Conservation (phyloP, 2,888 invertebrate species). For the Lasioglossum villosulum region DNA sequence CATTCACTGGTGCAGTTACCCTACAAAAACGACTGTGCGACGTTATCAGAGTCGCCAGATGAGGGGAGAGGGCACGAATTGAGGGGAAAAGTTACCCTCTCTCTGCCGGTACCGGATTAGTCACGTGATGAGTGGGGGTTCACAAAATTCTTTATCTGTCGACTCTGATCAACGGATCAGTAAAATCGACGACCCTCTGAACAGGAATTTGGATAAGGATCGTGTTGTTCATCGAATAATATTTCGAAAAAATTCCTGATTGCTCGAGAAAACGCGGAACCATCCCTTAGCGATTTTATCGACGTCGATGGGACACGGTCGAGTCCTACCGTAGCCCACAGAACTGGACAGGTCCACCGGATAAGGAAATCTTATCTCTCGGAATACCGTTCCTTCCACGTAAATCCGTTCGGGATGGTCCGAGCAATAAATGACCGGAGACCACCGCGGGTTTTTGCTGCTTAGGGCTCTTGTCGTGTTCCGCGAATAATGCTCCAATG, state of each 20-base stretch:
- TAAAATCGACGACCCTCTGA: background rate
- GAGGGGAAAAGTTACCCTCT: too few relatives aligned
- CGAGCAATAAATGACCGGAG: background rate
- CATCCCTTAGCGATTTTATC: background rate
- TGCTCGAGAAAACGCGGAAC: background rate
- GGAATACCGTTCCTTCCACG: background rate
- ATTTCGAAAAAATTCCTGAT: background rate
- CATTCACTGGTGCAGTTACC: too few relatives aligned
- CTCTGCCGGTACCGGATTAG: too few relatives aligned
- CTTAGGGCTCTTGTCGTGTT: background rate
- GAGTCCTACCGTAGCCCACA: background rate
- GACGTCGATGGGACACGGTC: background rate
- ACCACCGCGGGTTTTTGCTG: background rate
- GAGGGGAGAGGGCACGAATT: too few relatives aligned
- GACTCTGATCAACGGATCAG: too few relatives aligned
- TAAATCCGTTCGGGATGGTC: conserved; percentile 1
- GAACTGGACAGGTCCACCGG: background rate
- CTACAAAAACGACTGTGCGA: too few relatives aligned
- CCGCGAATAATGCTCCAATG: conserved; percentile 24
- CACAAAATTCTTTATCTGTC: too few relatives aligned
- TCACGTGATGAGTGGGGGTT: too few relatives aligned
- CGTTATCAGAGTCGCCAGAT: too few relatives aligned
- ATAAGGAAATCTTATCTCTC: conserved; percentile 17
- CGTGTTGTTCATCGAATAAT: background rate
- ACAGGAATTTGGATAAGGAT: background rate